Percentiles rank a stretch among this genome's conserved stretches.
phyloP scores from a whole-genome alignment of 2,797 vertebrate genomes.

The Enteromius paludinosus region DNA sequence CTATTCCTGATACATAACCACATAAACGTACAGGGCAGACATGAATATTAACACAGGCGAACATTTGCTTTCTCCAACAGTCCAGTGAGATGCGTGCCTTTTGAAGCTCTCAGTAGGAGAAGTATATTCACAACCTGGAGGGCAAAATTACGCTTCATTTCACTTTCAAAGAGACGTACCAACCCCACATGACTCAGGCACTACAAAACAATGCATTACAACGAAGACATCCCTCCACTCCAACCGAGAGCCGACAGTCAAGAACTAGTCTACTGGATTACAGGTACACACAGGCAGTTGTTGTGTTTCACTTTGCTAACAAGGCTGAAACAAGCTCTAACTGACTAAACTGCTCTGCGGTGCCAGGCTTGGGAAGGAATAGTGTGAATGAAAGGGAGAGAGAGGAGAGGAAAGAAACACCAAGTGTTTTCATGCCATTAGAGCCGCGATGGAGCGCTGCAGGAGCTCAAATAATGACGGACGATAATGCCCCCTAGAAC shows the following conservation, averaged over 20 bases:
- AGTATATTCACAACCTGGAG: slow-evolving; percentile 8
- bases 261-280: slow-evolving; percentile 19
- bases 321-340: slow-evolving; percentile 34
- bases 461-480: slow-evolving; percentile 53
- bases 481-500: slow-evolving; percentile 47
- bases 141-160: slow-evolving; percentile 15
- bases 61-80: not conserved
- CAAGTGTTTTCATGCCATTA: slow-evolving; percentile 55
- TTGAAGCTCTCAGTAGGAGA: slow-evolving; percentile 21
- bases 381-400: slow-evolving; percentile 19
- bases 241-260: not conserved
- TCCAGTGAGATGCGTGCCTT: slow-evolving; percentile 1
- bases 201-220: slow-evolving; percentile 28
- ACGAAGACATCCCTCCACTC: not conserved
- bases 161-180: slow-evolving; percentile 26
- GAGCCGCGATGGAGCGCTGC: slow-evolving; percentile 52
- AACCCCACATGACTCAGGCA: not conserved
- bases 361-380: slow-evolving; percentile 37
- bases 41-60: slow-evolving; percentile 4
- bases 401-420: slow-evolving; percentile 28
- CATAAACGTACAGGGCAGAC: not conserved
- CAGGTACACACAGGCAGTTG: slow-evolving; percentile 17
- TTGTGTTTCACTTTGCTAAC: slow-evolving; percentile 26
- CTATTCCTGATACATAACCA: not conserved
- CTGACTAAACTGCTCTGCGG: slow-evolving; percentile 26